Evolutionary conservation across 2,797 vertebrate species (phyloP).

Genomic region (Accipiter badius): DNA sequence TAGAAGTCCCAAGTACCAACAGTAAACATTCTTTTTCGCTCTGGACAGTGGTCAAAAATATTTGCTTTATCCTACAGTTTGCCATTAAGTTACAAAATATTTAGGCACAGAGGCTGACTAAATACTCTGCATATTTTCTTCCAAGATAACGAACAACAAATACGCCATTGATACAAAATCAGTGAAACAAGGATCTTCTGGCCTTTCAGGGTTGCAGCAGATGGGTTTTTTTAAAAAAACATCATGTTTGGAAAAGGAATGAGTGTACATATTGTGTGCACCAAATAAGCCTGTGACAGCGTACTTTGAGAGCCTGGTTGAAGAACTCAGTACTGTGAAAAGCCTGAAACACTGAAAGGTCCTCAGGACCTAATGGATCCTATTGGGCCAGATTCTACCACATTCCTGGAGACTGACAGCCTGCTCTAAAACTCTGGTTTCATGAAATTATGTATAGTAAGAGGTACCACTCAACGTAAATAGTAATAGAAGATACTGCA

Average conservation of each 20-base stretch:
- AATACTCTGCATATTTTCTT: not conserved
- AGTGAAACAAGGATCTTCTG: not conserved
- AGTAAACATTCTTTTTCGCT: constrained; percentile 1
- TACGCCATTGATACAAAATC: not conserved
- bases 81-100: constrained; percentile 57
- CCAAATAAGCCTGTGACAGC: not conserved
- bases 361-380: not conserved
- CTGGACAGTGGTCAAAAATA: constrained; percentile 36
- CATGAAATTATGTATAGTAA: not conserved
- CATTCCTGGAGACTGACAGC: not conserved
- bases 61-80: constrained; percentile 8
- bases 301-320: not conserved
- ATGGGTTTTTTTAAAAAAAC: not conserved
- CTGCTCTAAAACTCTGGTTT: not conserved
- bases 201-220: not conserved
- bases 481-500: not conserved
- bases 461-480: not conserved
- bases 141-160: not conserved
- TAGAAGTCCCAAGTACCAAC: constrained; percentile 34
- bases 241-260: not conserved
- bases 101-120: not conserved
- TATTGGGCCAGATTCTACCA: not conserved
- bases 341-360: not conserved
- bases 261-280: not conserved
- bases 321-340: not conserved